Conservation (phyloP, 1,140 invertebrate genomes). For the Hydropsyche tenuis region DNA sequence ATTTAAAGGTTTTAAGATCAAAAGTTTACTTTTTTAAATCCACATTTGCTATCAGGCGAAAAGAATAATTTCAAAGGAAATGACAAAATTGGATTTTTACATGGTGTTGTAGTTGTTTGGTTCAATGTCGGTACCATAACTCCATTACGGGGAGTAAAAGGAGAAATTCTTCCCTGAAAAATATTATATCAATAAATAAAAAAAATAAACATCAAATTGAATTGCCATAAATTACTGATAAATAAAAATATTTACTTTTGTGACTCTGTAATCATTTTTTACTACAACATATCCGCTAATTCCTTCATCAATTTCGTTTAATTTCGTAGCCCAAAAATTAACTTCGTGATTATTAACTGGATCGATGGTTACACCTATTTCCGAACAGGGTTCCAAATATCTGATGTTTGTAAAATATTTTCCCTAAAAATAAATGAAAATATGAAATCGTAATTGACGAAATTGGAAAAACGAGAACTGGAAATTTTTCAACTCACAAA, state of each 20-base stretch:
- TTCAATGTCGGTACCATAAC: neutral
- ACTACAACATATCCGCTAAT: neutral
- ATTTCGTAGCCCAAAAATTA: neutral
- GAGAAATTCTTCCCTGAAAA: neutral
- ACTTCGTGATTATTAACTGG: neutral
- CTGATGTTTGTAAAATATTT: neutral
- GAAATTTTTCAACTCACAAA: constrained; percentile 4
- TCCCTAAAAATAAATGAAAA: neutral
- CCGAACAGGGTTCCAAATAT: neutral
- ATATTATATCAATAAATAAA: neutral
- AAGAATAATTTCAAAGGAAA: neutral
- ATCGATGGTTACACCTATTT: neutral
- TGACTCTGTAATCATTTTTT: neutral
- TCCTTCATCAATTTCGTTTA: neutral
- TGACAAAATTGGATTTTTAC: neutral
- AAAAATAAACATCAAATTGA: neutral
- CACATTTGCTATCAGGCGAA: neutral
- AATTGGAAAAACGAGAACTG: neutral
- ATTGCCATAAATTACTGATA: neutral
- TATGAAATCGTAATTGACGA: neutral
- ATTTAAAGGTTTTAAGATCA: neutral
- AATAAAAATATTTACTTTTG: neutral
- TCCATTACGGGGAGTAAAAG: neutral
- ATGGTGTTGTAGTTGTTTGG: neutral
- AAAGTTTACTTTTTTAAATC: neutral